A percentile compares a stretch with the other conserved stretches of the same genome.
phyloP scores from a whole-genome alignment of 2,113 vertebrate genomes.

The Cairina moschata region DNA sequence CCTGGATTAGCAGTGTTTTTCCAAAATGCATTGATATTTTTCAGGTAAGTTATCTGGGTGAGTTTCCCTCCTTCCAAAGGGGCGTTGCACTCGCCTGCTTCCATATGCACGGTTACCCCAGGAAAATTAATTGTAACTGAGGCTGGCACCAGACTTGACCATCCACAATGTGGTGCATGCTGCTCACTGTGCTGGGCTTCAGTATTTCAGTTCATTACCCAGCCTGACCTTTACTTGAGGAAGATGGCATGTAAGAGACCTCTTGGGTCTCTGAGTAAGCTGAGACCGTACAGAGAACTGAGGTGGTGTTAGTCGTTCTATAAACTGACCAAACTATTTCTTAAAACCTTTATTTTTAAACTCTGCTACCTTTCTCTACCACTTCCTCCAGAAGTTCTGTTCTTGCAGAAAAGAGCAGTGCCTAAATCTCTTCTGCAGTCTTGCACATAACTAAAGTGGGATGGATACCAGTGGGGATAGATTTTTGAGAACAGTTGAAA shows the following conservation, averaged over 20 bases:
- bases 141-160: background rate
- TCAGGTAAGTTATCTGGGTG: slow-evolving; percentile 82
- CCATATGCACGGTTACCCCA: rapidly evolving
- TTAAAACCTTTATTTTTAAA: background rate
- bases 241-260: background rate
- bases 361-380: background rate
- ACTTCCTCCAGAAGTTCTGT: background rate
- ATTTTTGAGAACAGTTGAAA: background rate
- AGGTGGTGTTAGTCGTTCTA: background rate
- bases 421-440: background rate
- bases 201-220: background rate
- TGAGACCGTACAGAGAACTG: background rate
- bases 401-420: background rate
- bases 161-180: background rate
- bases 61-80: background rate
- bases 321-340: background rate
- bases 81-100: background rate
- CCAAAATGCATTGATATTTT: slow-evolving; percentile 95
- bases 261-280: background rate
- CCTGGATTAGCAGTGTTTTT: slow-evolving; percentile 93
- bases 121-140: background rate
- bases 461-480: background rate
- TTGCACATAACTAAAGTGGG: background rate
- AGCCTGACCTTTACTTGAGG: background rate
- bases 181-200: background rate